These are phyloP conservation scores for Carassius carassius DNA, from an alignment of 2,113 vertebrate genomes.

Conservation along the genomic window DNA sequence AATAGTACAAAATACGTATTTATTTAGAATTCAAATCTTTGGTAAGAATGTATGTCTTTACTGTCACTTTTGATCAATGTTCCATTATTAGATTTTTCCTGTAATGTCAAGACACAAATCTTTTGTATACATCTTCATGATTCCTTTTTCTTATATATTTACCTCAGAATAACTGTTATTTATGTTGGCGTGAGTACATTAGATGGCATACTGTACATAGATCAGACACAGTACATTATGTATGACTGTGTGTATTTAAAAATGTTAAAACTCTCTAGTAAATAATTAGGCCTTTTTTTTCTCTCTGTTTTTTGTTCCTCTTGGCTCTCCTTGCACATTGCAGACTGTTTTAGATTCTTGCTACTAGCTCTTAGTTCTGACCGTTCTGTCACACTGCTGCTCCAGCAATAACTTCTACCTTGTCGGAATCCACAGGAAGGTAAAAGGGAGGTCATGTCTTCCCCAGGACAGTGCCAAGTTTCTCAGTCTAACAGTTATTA, in stretches of 20 bases:
- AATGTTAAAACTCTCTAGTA: neutral
- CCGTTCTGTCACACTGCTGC: conserved; percentile 45
- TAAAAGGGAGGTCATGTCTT: conserved; percentile 56
- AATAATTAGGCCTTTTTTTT: neutral
- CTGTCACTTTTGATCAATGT: too few relatives aligned
- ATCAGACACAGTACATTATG: neutral
- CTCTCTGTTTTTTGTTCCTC: neutral
- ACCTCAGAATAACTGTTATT: neutral
- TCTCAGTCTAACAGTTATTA: conserved; percentile 46
- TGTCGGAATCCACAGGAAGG: conserved; percentile 57
- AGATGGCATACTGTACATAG: neutral
- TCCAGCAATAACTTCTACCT: conserved; percentile 47
- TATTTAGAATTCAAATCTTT: too few relatives aligned
- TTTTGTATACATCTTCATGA: neutral
- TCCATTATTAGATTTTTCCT: neutral
- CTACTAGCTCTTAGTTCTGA: conserved; percentile 33
- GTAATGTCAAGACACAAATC: neutral
- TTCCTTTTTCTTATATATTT: neutral
- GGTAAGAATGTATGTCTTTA: too few relatives aligned
- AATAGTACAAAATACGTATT: neutral
- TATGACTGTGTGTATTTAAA: neutral
- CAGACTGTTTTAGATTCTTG: conserved; percentile 8
- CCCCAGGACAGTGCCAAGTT: conserved; percentile 46
- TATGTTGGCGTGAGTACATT: neutral
- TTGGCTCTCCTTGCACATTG: neutral